A percentile compares a stretch with the other conserved stretches of the same genome.
Evolutionary conservation across 1,140 invertebrate genomes (phyloP).

Genomic region (Formica selysi): DNA sequence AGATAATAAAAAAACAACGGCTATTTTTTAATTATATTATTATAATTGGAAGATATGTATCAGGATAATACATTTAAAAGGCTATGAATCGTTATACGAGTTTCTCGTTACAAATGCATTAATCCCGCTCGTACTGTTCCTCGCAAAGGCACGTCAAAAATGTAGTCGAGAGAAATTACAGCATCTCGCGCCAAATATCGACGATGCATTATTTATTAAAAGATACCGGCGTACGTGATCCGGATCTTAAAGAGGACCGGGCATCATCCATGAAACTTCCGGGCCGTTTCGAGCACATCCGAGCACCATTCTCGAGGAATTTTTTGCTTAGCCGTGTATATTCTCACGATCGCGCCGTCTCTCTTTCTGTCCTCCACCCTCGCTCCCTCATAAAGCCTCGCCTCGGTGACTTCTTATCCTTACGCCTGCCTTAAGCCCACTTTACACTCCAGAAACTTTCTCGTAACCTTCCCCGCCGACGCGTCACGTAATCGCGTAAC

Average conservation of each 20-base stretch:
- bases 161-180: slow-evolving; percentile 42
- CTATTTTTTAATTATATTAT: background rate
- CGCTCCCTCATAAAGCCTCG: slow-evolving; percentile 46
- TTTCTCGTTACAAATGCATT: slow-evolving; percentile 18
- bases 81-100: background rate
- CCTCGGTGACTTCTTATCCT: slow-evolving; percentile 61
- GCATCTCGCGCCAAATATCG: slow-evolving; percentile 43
- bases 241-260: slow-evolving; percentile 32
- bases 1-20: background rate
- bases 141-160: slow-evolving; percentile 23
- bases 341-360: slow-evolving; percentile 44
- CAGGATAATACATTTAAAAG: background rate
- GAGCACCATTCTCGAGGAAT: slow-evolving; percentile 36
- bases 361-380: slow-evolving; percentile 40
- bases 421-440: slow-evolving; percentile 58
- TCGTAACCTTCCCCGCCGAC: slow-evolving; percentile 57
- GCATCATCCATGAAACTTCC: slow-evolving; percentile 48
- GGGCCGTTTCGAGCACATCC: slow-evolving; percentile 43
- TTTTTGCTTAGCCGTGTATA: slow-evolving; percentile 56
- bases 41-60: background rate
- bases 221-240: slow-evolving; percentile 24
- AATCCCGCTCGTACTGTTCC: slow-evolving; percentile 16
- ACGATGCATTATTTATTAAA: slow-evolving; percentile 57
- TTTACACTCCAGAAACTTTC: slow-evolving; percentile 64
- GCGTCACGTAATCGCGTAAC: slow-evolving; percentile 65